A percentile compares a stretch with the other conserved stretches of the same genome.
Evolutionary conservation across 2,888 invertebrate genomes (phyloP).

Genomic region (Argyresthia albistria): DNA sequence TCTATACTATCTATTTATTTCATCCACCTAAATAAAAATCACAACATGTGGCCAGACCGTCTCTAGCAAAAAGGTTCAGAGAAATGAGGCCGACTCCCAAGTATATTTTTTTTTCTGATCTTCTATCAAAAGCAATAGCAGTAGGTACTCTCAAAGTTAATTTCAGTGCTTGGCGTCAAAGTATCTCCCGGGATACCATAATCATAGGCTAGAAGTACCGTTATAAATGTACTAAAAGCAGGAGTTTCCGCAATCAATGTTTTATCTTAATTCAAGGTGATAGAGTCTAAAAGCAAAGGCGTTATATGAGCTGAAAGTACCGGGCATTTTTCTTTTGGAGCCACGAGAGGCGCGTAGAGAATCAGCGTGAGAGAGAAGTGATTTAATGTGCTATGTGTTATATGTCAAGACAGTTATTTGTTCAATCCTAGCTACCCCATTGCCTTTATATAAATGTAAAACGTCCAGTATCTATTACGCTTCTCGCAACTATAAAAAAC

Average conservation of each 20-base stretch:
- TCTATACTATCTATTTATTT: no score
- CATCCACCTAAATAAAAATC: no score
- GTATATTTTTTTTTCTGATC: not conserved
- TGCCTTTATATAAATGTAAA: no score
- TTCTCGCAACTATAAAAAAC: no score
- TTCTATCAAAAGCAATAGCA: not conserved
- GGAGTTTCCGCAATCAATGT: not conserved
- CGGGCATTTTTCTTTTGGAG: not conserved
- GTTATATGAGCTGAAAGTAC: not conserved
- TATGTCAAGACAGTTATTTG: no score
- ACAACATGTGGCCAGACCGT: no score
- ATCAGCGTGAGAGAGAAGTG: no score
- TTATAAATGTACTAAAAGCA: not conserved
- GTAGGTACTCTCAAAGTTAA: not conserved
- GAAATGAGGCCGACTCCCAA: no score
- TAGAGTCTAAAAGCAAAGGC: not conserved
- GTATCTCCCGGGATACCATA: not conserved
- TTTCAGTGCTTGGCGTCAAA: not conserved
- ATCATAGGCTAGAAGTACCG: slow-evolving; percentile 1
- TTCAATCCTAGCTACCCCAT: no score
- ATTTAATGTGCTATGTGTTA: no score
- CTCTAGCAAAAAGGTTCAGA: no score
- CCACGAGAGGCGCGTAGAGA: not conserved
- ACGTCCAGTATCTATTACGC: no score
- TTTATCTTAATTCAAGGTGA: not conserved